Evolutionary conservation across 2,888 invertebrate genomes (phyloP).

Genomic region (Prosopocoilus inquinatus): DNA sequence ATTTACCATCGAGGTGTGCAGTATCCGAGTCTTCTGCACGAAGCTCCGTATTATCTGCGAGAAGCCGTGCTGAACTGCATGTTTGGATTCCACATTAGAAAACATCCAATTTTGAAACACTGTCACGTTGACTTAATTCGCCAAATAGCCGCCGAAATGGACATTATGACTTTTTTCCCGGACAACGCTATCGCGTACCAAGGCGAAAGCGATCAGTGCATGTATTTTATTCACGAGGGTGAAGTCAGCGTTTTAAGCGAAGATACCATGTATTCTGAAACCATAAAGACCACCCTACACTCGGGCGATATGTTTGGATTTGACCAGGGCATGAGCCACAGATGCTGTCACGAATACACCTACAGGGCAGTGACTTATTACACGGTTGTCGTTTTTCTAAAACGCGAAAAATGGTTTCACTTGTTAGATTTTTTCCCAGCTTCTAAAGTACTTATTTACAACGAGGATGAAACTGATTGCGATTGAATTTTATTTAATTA

Average conservation of each 20-base stretch:
- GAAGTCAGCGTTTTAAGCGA: conserved; percentile 27
- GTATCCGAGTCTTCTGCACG: conserved; percentile 19
- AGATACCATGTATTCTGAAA: conserved; percentile 27
- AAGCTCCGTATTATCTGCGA: conserved; percentile 32
- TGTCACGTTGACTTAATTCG: conserved; percentile 34
- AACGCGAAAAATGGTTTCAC: conserved; percentile 16
- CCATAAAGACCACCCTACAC: conserved; percentile 18
- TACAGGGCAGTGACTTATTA: conserved; percentile 29
- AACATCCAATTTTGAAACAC: conserved; percentile 27
- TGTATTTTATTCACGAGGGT: conserved; percentile 38
- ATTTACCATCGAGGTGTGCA: conserved; percentile 5
- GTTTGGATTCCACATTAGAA: conserved; percentile 32
- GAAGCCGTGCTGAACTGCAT: conserved; percentile 33
- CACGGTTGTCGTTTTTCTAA: conserved; percentile 10
- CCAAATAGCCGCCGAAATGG: conserved; percentile 30
- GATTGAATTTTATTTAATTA: no score
- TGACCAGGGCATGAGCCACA: conserved; percentile 26
- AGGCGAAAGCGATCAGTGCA: conserved; percentile 32
- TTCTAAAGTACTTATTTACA: conserved; percentile 11
- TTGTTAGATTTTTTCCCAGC: conserved; percentile 18
- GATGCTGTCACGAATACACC: conserved; percentile 29
- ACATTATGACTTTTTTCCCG: conserved; percentile 28
- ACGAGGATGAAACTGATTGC: background rate
- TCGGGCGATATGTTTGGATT: conserved; percentile 30
- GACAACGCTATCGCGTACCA: conserved; percentile 30